Evolutionary conservation across 2,113 vertebrate genomes (phyloP).

Genomic region (Syrrhaptes paradoxus): DNA sequence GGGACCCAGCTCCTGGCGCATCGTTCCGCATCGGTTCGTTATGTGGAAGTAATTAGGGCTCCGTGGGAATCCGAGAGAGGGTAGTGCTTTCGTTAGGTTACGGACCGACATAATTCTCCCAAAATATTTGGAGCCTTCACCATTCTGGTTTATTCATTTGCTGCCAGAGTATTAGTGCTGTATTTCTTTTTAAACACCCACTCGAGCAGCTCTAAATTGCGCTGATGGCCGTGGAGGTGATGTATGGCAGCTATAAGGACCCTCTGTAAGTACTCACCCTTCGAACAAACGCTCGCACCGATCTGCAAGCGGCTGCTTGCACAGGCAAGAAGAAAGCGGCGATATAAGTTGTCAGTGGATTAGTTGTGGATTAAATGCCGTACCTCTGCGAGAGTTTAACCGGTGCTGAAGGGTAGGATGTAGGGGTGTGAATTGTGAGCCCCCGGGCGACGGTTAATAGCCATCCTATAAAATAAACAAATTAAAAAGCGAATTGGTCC

Average conservation of each 20-base stretch:
- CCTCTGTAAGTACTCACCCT: background rate
- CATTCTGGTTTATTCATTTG: background rate
- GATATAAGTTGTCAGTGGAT: too few species aligned
- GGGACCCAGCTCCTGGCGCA: background rate
- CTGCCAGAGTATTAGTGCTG: background rate
- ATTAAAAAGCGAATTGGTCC: background rate
- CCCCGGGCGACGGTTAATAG: fast-evolving
- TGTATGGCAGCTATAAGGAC: background rate
- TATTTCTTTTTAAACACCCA: background rate
- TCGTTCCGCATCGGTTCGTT: background rate
- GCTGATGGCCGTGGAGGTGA: background rate
- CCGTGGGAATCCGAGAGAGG: background rate
- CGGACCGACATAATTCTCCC: background rate
- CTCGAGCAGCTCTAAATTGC: background rate
- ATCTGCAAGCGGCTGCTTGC: background rate
- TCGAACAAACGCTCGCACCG: background rate
- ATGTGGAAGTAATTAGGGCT: background rate
- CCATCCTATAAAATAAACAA: background rate
- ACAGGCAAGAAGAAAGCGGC: background rate
- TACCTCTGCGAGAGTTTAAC: background rate
- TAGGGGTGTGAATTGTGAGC: background rate
- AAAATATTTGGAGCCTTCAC: background rate
- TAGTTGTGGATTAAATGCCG: background rate
- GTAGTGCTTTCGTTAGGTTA: background rate
- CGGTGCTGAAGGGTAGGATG: background rate